Percentiles rank a stretch among this genome's conserved stretches.
phyloP scores from a whole-genome alignment of 2,113 vertebrate genomes.

The Telmatochromis brichardi region DNA sequence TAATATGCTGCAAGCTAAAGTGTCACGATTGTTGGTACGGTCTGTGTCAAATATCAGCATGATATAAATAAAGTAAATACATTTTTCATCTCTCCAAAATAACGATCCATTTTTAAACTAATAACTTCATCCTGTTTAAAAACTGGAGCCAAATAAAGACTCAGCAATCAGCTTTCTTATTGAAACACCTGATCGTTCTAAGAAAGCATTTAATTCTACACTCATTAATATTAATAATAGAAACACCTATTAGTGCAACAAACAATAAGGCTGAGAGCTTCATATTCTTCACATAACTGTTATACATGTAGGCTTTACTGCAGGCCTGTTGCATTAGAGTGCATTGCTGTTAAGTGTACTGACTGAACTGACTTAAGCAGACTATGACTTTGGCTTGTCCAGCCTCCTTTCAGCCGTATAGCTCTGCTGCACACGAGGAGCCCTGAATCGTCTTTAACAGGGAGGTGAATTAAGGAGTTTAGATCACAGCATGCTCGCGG shows the following conservation, averaged over 20 bases:
- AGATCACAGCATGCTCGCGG: slow-evolving; percentile 74
- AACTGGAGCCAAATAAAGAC: neutral
- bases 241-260: neutral
- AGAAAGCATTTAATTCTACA: neutral
- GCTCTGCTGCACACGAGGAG: slow-evolving; percentile 28
- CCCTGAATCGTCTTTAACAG: neutral
- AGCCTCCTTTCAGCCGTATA: neutral
- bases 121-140: neutral
- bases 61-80: neutral
- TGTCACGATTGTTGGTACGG: neutral
- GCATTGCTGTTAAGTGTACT: neutral
- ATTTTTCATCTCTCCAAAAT: neutral
- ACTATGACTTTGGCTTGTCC: neutral
- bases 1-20: neutral
- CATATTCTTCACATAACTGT: neutral
- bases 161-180: neutral
- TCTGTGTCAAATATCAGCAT: neutral
- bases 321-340: neutral
- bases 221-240: neutral
- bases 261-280: neutral
- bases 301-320: neutral
- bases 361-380: neutral
- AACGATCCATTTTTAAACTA: neutral
- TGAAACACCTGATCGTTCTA: neutral
- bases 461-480: slow-evolving; percentile 56